Evolutionary conservation across 2,888 invertebrate species (phyloP), one percentile per base, ranked within the genome.

Genomic region (Brenthis daphne): DNA sequence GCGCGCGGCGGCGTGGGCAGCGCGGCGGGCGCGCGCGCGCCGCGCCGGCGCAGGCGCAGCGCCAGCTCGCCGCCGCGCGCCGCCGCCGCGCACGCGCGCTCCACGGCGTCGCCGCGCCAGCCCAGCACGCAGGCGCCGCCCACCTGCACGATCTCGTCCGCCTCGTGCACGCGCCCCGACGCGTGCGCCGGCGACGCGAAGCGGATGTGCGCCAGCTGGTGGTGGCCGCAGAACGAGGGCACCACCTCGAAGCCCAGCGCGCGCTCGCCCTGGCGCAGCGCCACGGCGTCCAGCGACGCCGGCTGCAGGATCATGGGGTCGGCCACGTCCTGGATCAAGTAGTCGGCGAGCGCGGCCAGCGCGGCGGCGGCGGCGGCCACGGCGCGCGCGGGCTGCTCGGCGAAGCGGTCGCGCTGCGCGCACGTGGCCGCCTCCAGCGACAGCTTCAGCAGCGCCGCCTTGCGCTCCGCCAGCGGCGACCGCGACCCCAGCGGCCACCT

Each of bases 121-220:
- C 89, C 90, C 58, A 89, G 76, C 75, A 89, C 90, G 80, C 89
- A 87, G 69, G 77, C 82, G 1, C 64, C 76, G 68, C 84, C 85
- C 75, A 89, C 97, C 94, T 98, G 98, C 55, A 99, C 96, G 77
- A 99, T 97, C 93, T 99, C 99, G 89, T 99, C 99, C 0, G 99
- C 99, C 78, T 97, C 96, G 88, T 98, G 98, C 80, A 99, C 96
- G 90, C 97, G 97, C 2, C 97, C 97, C 77, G 97, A 97, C 50
- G 96, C 95, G 89, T 98, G 98, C 54, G 99, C 98, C 2, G 98
- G 98, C 63, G 98, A 98, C 80, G 98, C 96, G 87, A 96, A 96
- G 84, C 98, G 97, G 65, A 99, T 96, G 82, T 97, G 97, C 20
- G 97, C 97, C 69, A 99, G 96, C 83, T 97, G 96, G 82, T 86